Conservation (phyloP, 2,113 vertebrate genomes). For the Dicrurus megarhynchus region DNA sequence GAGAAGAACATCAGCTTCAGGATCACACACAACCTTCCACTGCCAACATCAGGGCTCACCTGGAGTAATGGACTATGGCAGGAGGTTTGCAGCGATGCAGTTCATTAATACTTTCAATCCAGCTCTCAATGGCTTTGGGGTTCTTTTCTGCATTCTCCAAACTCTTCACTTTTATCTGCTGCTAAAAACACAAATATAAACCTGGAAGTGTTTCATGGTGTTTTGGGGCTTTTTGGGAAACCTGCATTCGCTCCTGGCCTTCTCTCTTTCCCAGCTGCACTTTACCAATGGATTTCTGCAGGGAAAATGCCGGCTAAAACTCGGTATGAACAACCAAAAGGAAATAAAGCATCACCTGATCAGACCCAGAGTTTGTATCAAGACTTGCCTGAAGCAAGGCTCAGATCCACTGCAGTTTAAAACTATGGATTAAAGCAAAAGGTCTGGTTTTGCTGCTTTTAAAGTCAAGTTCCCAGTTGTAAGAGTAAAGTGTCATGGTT, state of each 20-base stretch:
- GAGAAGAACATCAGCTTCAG: background rate
- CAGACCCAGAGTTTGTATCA: background rate
- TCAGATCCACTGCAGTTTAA: background rate
- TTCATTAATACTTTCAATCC: constrained; percentile 89
- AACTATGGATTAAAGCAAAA: background rate
- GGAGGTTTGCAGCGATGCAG: constrained; percentile 82
- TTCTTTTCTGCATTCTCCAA: constrained; percentile 85
- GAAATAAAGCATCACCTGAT: background rate
- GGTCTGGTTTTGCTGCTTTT: background rate
- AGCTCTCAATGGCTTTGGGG: constrained; percentile 83
- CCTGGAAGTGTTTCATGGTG: background rate
- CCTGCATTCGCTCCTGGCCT: accelerated
- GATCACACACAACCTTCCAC: accelerated
- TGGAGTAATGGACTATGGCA: constrained; percentile 81
- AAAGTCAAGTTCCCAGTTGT: background rate
- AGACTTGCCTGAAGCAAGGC: background rate
- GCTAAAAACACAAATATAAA: constrained; percentile 32
- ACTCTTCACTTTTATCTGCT: constrained; percentile 88
- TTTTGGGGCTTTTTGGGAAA: background rate
- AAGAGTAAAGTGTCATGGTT: background rate
- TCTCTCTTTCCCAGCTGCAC: background rate
- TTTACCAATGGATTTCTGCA: background rate
- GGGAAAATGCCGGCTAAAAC: background rate
- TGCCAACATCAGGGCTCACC: constrained; percentile 47
- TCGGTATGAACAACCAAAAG: background rate